Conservation (phyloP, 2,797 vertebrate genomes). For the Austrolebias charrua region DNA sequence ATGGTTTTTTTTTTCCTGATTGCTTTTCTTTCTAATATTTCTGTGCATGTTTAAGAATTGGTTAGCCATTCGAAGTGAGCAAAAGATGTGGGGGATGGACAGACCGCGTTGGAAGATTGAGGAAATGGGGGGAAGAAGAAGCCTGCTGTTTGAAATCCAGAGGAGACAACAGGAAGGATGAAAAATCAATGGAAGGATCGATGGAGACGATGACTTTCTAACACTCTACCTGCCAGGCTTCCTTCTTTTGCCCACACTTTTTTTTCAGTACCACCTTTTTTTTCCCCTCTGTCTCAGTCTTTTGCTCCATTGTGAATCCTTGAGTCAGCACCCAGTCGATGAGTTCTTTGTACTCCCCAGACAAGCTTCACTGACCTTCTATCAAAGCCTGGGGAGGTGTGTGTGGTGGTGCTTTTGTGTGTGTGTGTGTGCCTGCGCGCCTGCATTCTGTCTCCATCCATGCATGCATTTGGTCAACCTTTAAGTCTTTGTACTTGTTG, state of each 20-base stretch:
- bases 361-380: slow-evolving; percentile 76
- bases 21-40: slow-evolving; percentile 66
- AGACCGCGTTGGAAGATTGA: slow-evolving; percentile 55
- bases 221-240: slow-evolving; percentile 74
- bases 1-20: slow-evolving; percentile 34
- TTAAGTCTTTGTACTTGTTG: slow-evolving; percentile 63
- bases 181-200: slow-evolving; percentile 79
- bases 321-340: slow-evolving; percentile 81
- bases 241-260: slow-evolving; percentile 60
- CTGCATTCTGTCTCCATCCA: slow-evolving; percentile 68
- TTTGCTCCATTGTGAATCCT: slow-evolving; percentile 74
- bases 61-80: slow-evolving; percentile 54
- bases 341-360: slow-evolving; percentile 79
- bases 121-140: slow-evolving; percentile 51
- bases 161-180: slow-evolving; percentile 75
- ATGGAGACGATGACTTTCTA: slow-evolving; percentile 79
- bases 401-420: slow-evolving; percentile 69
- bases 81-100: slow-evolving; percentile 66
- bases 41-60: slow-evolving; percentile 64
- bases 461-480: slow-evolving; percentile 67
- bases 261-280: slow-evolving; percentile 42
- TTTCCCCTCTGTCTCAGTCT: slow-evolving; percentile 46
- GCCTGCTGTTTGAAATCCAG: slow-evolving; percentile 77
- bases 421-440: slow-evolving; percentile 61
- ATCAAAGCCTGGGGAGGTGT: slow-evolving; percentile 70